Evolutionary conservation across 1,140 invertebrate genomes (phyloP).

Genomic region (honey bee (Apis mellifera)): Amel_HAv3.1 CM009934.2:10792501-10793000

Average conservation of each 20-base stretch:
- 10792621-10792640: slow-evolving; percentile 35
- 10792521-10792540: not conserved
- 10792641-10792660: slow-evolving; percentile 25
- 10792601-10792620: slow-evolving; percentile 4
- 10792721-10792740: slow-evolving; percentile 55
- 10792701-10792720: slow-evolving; percentile 57
- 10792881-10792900: no score
- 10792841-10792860: not conserved
- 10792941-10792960: no score
- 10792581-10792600: not conserved
- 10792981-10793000: no score
- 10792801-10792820: slow-evolving; percentile 60
- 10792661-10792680: slow-evolving; percentile 40
- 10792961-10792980: no score
- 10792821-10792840: slow-evolving; percentile 33
- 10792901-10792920: no score
- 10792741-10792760: slow-evolving; percentile 50
- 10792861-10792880: not conserved
- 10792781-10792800: slow-evolving; percentile 61
- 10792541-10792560: no score
- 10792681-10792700: slow-evolving; percentile 41
- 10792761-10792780: slow-evolving; percentile 52
- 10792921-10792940: no score
- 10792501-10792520: no score
- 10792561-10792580: not conserved